These are phyloP conservation scores for Polietes domitor DNA, from an alignment of 2,888 invertebrate genomes.

Conservation along the genomic window DNA sequence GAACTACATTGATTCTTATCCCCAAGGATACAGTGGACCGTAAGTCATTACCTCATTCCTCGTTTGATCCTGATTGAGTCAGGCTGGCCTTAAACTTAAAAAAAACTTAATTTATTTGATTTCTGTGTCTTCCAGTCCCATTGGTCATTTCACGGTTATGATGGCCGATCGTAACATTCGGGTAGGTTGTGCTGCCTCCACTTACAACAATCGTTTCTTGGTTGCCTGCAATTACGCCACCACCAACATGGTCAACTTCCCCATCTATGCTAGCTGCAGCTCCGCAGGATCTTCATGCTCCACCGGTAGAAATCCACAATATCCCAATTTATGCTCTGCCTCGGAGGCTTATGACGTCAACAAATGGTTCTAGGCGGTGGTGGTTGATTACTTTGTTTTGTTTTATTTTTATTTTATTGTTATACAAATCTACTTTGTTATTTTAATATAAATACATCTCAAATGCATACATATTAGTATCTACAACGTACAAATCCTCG, in stretches of 20 bases:
- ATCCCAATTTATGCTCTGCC: conserved; percentile 70
- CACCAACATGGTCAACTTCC: background rate
- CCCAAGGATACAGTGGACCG: conserved; percentile 54
- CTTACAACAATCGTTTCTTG: conserved; percentile 66
- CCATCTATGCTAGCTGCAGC: conserved; percentile 39
- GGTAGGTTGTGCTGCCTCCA: conserved; percentile 71
- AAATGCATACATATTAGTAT: too few relatives aligned
- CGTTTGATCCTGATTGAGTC: too few relatives aligned
- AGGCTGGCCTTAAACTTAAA: background rate
- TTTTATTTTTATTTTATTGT: too few relatives aligned
- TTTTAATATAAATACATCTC: background rate
- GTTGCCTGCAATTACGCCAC: conserved; percentile 72
- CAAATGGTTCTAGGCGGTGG: background rate
- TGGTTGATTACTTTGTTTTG: too few relatives aligned
- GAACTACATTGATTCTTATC: conserved; percentile 63
- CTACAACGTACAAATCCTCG: too few relatives aligned
- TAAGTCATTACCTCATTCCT: conserved; percentile 42
- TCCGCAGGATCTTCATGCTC: conserved; percentile 59
- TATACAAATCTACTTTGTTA: too few relatives aligned
- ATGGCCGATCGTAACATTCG: conserved; percentile 72
- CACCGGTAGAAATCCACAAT: conserved; percentile 39
- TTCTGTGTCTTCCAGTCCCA: conserved; percentile 51
- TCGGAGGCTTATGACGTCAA: conserved; percentile 59
- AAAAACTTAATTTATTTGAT: background rate
- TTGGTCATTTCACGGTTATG: conserved; percentile 74